These are phyloP conservation scores for Lithophane semibrunnea DNA, from an alignment of 2,888 invertebrate species.

Conservation along the genomic window DNA sequence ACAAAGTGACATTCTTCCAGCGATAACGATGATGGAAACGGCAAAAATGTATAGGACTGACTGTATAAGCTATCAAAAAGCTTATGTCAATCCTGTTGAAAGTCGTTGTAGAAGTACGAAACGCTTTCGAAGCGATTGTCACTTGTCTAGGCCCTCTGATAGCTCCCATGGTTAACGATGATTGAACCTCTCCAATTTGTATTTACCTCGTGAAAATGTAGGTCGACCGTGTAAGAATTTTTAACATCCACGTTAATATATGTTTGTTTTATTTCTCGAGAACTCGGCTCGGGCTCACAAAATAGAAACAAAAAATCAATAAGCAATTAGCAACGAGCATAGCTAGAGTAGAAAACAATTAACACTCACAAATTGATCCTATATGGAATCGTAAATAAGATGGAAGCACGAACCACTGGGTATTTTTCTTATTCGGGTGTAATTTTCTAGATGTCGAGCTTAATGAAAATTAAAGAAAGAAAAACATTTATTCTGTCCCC, in stretches of 20 bases:
- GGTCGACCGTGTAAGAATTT: background rate
- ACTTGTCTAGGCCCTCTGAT: background rate
- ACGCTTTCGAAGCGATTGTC: too few relatives aligned
- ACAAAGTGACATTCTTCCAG: too few relatives aligned
- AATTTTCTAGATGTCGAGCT: slow-evolving; percentile 19
- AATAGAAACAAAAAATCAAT: slow-evolving; percentile 45
- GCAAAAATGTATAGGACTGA: too few relatives aligned
- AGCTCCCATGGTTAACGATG: background rate
- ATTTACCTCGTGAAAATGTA: background rate
- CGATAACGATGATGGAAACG: too few relatives aligned
- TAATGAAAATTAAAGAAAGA: slow-evolving; percentile 23
- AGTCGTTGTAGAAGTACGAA: too few relatives aligned
- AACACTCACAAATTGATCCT: slow-evolving; percentile 44
- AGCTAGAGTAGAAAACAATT: slow-evolving; percentile 43
- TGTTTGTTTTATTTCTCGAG: slow-evolving; percentile 20
- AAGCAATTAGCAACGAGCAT: slow-evolving; percentile 48
- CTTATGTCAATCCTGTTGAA: too few relatives aligned
- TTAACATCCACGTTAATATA: background rate
- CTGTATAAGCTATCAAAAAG: too few relatives aligned
- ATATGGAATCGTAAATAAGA: slow-evolving; percentile 36
- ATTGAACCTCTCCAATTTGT: background rate
- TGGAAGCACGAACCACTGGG: background rate
- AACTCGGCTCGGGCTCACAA: slow-evolving; percentile 1
- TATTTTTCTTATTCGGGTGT: slow-evolving; percentile 29
- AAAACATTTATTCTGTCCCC: background rate